Base-by-base conservation (phyloP, 1,140 invertebrate genomes). In the Mamestra configurata region DNA sequence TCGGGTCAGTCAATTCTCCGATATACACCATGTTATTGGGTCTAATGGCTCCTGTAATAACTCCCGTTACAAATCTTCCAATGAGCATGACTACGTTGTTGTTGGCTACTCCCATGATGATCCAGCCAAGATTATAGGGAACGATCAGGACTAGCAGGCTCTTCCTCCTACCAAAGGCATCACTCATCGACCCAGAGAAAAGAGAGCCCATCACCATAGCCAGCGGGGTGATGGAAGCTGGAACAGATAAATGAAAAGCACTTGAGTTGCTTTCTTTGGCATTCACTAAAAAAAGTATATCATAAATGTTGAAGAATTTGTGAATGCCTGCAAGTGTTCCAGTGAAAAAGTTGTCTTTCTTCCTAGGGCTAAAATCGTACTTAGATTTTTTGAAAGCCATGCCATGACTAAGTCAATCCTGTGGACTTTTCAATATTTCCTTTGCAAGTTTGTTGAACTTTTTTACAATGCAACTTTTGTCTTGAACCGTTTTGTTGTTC, bases 1-100 rank as follows among this genome's bases (percentile, higher is more conserved):
- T 80, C 0, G 82, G 82, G 11, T 72, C 66, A 11, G 75, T 24
- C 1, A 80, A 43, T 78, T 83, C 82, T 64, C 73, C 73, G 10
- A 83, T 75, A 13, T 80, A 83, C 2, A 83, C 82, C 51, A 83
- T 46, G 8, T 22, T 46, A 8, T 24, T 73, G 0, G 82, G 57
- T 22, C 75, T 80, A 6, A 71, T n/a, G 1, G 79, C 37, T 35
- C 82, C 82, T 31, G 72, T 66, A 24, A 73, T 57, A 3, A 78
- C 11, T 31, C 82, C 82, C 4, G 79, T 78, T 40, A 83, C 55
- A 15, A 83, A 77, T 15, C 82, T 68, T 18, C 79, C 82, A 1
- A 78, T 24, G 5, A 83, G 43, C 53, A 80, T 75, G 3, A 78
- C 0, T 1, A 37, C 8, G 46, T 53, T 83, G 68, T 49, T 66